phyloP scores from a whole-genome alignment of 2,888 invertebrate species.

The Matsumyia berberina region DNA sequence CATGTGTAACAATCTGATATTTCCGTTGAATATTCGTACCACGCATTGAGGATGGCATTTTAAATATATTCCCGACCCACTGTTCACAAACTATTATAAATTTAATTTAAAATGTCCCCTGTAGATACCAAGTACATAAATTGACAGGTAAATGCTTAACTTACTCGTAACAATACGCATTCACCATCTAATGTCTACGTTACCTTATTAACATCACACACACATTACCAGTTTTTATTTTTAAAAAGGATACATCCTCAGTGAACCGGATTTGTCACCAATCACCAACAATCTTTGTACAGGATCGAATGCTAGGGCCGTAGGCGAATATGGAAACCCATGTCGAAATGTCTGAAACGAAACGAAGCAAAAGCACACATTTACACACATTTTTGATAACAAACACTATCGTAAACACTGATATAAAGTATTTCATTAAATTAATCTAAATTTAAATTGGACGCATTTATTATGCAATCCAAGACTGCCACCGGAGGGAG shows the following conservation, averaged over 20 bases:
- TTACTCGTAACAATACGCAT: no score
- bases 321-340: slow-evolving; percentile 99
- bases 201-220: background rate
- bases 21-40: no score
- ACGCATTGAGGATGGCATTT: no score
- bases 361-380: slow-evolving; percentile 77
- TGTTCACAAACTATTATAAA: no score
- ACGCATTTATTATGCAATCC: slow-evolving; percentile 14
- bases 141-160: no score
- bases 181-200: background rate
- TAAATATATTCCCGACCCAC: no score
- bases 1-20: no score
- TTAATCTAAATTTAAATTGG: slow-evolving; percentile 40
- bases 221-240: slow-evolving; percentile 27
- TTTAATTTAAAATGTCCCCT: no score
- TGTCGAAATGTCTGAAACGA: slow-evolving; percentile 96
- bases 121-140: no score
- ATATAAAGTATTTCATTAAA: slow-evolving; percentile 3
- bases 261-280: slow-evolving; percentile 97
- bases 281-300: slow-evolving; percentile 98
- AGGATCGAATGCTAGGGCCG: slow-evolving; percentile 98
- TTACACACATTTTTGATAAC: background rate
- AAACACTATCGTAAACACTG: no score
- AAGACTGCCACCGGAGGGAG: background rate
- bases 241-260: slow-evolving; percentile 96